Evolutionary conservation across 2,113 vertebrate genomes (phyloP), one percentile per base, ranked within the genome.

Genomic region (Chlamydotis undulata): DNA sequence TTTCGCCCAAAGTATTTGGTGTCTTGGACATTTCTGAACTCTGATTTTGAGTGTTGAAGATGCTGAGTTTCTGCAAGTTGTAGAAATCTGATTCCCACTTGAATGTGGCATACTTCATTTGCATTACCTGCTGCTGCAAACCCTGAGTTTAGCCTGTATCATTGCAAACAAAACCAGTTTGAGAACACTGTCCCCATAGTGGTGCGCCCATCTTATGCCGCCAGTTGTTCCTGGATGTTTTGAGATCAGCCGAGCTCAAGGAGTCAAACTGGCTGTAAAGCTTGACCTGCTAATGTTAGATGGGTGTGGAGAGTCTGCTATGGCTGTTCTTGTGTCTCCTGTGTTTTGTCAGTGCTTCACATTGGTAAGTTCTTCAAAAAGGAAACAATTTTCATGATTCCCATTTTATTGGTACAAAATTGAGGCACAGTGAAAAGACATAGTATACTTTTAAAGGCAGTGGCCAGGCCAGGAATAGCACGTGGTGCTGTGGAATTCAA

Each of bases 191-290:
- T 50, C 31, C 4, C 3, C 3, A 1, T 8, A 61, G 16, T 14
- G 13, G 5, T 67, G 28, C 4, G 8, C 23, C 11, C 3, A 1
- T 5, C 29, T 67, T 9, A 43, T 41, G 43, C 45, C 1, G 1
- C 18, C 2, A 4, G 17, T 43, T 43, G 41, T 49, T 88, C 16
- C 33, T 63, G 63, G 29, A 17, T 63, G 14, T 81, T 81, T 55
- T 21, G 24, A 63, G 37, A 37, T 53, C 57, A 29, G 41, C 35
- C 68, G 59, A 73, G 37, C 33, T 49, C 18, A 24, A 56, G 41
- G 13, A 41, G 19, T 73, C 59, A 57, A 53, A 25, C 14, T 47
- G 41, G 8, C 37, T 21, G 10, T 49, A 17, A 61, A 35, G 9
- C 9, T 7, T 47, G 31, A 76, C 39, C 21, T 49, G n/a, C 17